phyloP scores from a whole-genome alignment of 2,113 vertebrate genomes.

The Rallus limicola region DNA sequence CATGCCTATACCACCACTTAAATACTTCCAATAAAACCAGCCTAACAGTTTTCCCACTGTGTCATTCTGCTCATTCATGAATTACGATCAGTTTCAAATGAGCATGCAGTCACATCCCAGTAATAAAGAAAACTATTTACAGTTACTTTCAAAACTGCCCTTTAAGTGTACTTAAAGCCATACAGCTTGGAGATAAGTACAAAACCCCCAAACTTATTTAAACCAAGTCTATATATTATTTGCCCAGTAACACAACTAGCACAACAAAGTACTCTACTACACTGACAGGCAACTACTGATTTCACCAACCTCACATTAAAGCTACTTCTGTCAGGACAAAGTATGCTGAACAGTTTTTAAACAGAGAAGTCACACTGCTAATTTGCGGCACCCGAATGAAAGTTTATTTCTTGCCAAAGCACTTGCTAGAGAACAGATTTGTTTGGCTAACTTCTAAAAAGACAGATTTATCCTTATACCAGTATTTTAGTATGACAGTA shows the following conservation, averaged over 20 bases:
- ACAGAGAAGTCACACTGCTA: not conserved
- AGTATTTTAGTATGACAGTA: not conserved
- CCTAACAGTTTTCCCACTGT: not conserved
- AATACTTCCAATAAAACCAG: not conserved
- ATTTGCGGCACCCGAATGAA: slow-evolving; percentile 40
- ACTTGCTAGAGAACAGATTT: slow-evolving; percentile 53
- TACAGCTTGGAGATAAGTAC: not conserved
- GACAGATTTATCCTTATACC: slow-evolving; percentile 37
- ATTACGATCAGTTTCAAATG: not conserved
- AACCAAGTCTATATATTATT: not conserved
- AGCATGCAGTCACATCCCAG: not conserved
- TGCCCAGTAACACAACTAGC: not conserved
- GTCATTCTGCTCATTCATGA: not conserved
- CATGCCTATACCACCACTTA: not conserved
- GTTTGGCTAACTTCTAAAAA: slow-evolving; percentile 53
- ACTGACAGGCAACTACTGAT: not conserved
- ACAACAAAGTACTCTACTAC: not conserved
- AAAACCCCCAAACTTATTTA: not conserved
- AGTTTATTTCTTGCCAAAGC: slow-evolving; percentile 48
- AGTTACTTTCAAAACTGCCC: not conserved
- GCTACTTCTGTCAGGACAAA: not conserved
- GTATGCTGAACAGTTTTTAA: not conserved
- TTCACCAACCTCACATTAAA: not conserved
- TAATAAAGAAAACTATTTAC: not conserved
- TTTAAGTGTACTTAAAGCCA: not conserved